Base-by-base conservation (phyloP, 2,888 invertebrate species). In the Trachelus iudaicus region DNA sequence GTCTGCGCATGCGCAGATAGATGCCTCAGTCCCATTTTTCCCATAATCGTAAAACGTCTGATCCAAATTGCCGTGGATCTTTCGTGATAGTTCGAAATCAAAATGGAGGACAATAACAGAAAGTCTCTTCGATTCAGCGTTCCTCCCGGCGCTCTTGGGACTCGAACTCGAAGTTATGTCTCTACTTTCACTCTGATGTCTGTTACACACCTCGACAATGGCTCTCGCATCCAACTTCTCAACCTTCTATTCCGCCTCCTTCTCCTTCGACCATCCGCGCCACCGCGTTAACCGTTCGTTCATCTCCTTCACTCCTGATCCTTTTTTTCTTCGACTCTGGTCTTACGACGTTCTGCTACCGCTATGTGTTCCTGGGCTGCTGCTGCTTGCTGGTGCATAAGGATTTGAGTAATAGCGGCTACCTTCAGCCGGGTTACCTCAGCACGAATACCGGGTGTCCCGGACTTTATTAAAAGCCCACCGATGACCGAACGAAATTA, bases 131-230 rank as follows among this genome's bases (percentile, higher is more conserved):
- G 69, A 74, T 74, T 30, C 34, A 76, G 76, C 37, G 40, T 6
- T 15, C 15, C 40, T 40, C 15, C 6, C 15, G 40, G 6, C 40
- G 40, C 40, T 40, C 40, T 15, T 15, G 40, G 40, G 4, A 40
- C 40, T 40, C 40, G 15, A 81, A 80, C 79, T 79, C 79, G 73
- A 33, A 83, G 83, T 85, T 85, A 85, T 87, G 86, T 84, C 81
- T 85, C 84, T 84, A 88, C 88, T 88, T 88, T 88, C 88, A 88
- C 88, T 88, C 86, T 85, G 88, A 88, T 33, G 30, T 87, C 87
- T 85, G 86, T 85, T 86, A 86, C 40, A 15, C 85, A 87, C 84
- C 85, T 87, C 86, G 85, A 85, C 84, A 85, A 88, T 88, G 86
- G 85, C 79, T 83, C 79, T 83, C 82, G 80, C 80, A 69, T 79